phyloP scores from a whole-genome alignment of 2,113 vertebrate genomes.

The Psettodes erumei region DNA sequence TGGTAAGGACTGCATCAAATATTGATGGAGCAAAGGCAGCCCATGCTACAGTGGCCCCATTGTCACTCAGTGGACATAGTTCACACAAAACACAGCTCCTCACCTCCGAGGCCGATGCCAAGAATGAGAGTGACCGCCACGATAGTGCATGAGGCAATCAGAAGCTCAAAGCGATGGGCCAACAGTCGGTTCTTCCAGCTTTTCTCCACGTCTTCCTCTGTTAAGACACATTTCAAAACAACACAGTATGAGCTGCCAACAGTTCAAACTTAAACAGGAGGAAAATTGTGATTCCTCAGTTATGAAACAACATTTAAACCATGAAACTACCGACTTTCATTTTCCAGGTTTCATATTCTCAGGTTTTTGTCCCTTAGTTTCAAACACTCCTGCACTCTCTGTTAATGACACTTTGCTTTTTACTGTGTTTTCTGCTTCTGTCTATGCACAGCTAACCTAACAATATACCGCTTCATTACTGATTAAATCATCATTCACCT shows the following conservation, averaged over 20 bases:
- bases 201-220: conserved; percentile 68
- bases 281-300: no score
- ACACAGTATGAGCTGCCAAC: background rate
- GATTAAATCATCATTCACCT: background rate
- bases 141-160: conserved; percentile 61
- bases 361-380: no score
- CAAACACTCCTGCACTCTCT: no score
- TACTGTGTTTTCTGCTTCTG: background rate
- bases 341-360: no score
- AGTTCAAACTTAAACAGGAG: background rate
- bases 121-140: conserved; percentile 56
- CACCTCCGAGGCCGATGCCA: conserved; percentile 81
- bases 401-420: background rate
- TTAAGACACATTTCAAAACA: background rate
- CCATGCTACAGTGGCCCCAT: conserved; percentile 11
- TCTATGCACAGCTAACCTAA: background rate
- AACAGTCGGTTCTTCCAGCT: conserved; percentile 61
- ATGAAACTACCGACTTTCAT: no score
- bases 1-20: conserved; percentile 43
- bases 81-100: conserved; percentile 27
- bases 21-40: conserved; percentile 37
- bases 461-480: background rate
- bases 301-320: no score
- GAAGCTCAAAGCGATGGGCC: conserved; percentile 67
- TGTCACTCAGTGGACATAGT: background rate